Percentiles rank a stretch among this genome's conserved stretches.
These are phyloP conservation scores for Chironomus tentans DNA, from an alignment of 2,888 invertebrate species.

Conservation along the genomic window DNA sequence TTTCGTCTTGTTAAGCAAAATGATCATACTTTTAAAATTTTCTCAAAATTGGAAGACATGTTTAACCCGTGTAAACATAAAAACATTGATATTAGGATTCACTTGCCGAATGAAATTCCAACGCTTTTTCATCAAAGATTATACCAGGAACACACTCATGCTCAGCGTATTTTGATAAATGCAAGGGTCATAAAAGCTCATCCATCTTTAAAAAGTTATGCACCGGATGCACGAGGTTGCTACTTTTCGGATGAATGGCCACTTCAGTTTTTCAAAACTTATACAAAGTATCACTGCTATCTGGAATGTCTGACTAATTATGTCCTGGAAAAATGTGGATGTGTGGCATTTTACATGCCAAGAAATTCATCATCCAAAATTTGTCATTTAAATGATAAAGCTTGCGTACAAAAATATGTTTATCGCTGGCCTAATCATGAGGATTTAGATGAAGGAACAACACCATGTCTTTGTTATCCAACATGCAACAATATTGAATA, in stretches of 20 bases:
- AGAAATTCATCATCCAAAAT: not conserved
- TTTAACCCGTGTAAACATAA: too few species aligned
- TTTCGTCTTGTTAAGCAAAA: too few species aligned
- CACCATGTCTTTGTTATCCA: not conserved
- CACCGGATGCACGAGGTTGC: not conserved
- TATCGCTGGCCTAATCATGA: not conserved
- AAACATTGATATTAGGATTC: not conserved
- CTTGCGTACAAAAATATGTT: not conserved
- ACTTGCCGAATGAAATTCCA: not conserved
- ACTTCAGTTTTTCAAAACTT: not conserved
- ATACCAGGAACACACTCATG: not conserved
- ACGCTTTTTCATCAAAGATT: not conserved
- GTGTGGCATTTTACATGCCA: not conserved
- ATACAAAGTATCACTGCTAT: not conserved
- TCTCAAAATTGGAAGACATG: too few species aligned
- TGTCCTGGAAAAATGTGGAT: not conserved
- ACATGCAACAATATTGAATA: not conserved
- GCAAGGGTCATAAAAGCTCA: too few species aligned
- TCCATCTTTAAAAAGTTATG: not conserved
- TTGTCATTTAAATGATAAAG: not conserved
- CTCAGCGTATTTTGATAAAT: not conserved
- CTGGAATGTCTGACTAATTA: not conserved
- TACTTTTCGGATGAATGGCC: not conserved
- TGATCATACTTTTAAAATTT: too few species aligned
- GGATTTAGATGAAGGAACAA: not conserved